These are phyloP conservation scores for Lissonota sp. DNA, from an alignment of 2,888 invertebrate genomes.

Conservation along the genomic window DNA sequence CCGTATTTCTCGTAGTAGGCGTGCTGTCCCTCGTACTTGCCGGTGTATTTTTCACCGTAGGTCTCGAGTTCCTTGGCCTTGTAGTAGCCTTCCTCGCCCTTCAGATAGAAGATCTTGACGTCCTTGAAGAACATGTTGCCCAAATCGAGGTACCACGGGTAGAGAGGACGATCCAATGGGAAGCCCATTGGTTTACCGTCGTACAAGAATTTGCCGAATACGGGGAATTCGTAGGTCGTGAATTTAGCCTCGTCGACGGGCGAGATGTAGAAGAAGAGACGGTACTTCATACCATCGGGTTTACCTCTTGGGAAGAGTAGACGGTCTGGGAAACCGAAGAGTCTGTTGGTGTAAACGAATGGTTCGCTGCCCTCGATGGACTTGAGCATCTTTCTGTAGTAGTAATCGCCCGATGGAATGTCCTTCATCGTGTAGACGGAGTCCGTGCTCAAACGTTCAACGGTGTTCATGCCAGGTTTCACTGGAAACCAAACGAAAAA, in stretches of 20 bases:
- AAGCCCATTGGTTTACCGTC: constrained; percentile 86
- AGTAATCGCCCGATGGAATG: constrained; percentile 73
- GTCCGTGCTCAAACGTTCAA: constrained; percentile 77
- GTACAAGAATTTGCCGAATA: constrained; percentile 81
- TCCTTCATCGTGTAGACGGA: constrained; percentile 74
- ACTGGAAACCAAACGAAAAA: constrained; percentile 70
- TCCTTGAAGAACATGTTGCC: constrained; percentile 88
- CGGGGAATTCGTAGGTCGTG: constrained; percentile 83
- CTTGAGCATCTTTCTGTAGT: constrained; percentile 77
- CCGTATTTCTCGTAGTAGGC: constrained; percentile 40
- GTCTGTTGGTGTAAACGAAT: constrained; percentile 76
- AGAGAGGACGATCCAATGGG: constrained; percentile 86
- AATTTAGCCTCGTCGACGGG: constrained; percentile 85
- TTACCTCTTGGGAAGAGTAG: constrained; percentile 88
- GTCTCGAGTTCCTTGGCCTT: constrained; percentile 34
- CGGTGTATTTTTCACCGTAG: constrained; percentile 50
- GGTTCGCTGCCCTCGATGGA: constrained; percentile 78
- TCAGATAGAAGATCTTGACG: constrained; percentile 85
- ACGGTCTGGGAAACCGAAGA: constrained; percentile 85
- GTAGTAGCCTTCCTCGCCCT: constrained; percentile 72
- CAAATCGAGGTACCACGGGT: constrained; percentile 84
- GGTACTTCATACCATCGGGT: constrained; percentile 87
- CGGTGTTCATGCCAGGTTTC: constrained; percentile 77
- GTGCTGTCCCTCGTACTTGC: constrained; percentile 45
- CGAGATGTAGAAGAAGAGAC: constrained; percentile 87